These are phyloP conservation scores for Drosophila suzukii DNA, from an alignment of 1,140 invertebrate species.

Conservation along the genomic window DNA sequence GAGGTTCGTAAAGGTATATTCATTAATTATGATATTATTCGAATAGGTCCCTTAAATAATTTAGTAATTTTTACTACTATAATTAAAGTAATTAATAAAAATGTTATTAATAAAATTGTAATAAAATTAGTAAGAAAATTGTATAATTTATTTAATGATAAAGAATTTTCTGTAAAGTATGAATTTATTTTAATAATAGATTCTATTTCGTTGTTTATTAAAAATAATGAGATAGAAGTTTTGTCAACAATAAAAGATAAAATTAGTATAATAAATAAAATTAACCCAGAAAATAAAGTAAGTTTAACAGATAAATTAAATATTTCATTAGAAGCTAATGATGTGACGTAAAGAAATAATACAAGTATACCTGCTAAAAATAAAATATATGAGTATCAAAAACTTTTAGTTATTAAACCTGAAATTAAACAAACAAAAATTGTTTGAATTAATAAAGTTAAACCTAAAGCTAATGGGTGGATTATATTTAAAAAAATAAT, in stretches of 20 bases:
- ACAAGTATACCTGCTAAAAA: constrained; percentile 46
- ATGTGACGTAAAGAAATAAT: constrained; percentile 83
- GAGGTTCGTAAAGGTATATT: constrained; percentile 81
- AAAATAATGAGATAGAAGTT: constrained; percentile 21
- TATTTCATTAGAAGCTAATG: constrained; percentile 86
- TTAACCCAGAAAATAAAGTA: constrained; percentile 23
- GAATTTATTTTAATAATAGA: constrained; percentile 45
- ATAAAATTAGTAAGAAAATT: constrained; percentile 84
- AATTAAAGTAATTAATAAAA: constrained; percentile 85
- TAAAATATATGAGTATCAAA: constrained; percentile 58
- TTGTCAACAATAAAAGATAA: constrained; percentile 46
- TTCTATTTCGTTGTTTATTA: constrained; percentile 50
- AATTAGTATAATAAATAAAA: constrained; percentile 17
- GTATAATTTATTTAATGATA: constrained; percentile 78
- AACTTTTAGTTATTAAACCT: constrained; percentile 51
- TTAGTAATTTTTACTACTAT: constrained; percentile 85
- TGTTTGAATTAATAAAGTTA: constrained; percentile 85
- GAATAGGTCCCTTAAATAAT: constrained; percentile 83
- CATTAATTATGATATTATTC: constrained; percentile 85
- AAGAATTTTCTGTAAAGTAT: constrained; percentile 44
- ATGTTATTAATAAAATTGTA: constrained; percentile 85
- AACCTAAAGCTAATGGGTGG: constrained; percentile 85
- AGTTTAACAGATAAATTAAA: constrained; percentile 82
- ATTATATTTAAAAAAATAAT: constrained; percentile 84
- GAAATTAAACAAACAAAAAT: constrained; percentile 75